Base-by-base conservation (phyloP, 2,888 invertebrate species). In the Agrochola macilenta region DNA sequence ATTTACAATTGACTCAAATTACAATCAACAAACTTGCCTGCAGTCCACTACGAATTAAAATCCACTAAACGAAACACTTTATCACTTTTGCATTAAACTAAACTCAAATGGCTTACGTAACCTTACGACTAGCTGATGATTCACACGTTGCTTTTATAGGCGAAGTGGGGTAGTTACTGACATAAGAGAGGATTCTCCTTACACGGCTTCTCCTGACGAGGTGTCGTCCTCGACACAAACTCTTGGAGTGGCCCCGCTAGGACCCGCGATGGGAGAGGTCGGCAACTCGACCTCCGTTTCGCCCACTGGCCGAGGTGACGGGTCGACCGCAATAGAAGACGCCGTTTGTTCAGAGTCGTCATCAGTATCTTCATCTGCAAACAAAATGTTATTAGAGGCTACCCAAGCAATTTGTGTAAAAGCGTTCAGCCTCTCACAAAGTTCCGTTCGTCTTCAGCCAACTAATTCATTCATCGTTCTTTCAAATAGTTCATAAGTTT, bases 321-420 rank as follows among this genome's bases (percentile, higher is more conserved):
- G 49, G 49, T 26, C 30, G 30, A 30, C 66, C 49, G 2, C 26
- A 66, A 26, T 20, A 66, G 49, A n/a, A 30, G 49, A 66, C 49
- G 0, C 66, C 49, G 49, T 66, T 66, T 26, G 66, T 66, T 49
- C 66, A 46, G 66, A 26, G 26, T 66, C 66, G 30, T n/a, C n/a
- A n/a, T n/a, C n/a, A n/a, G n/a, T n/a, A n/a, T n/a, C n/a, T n/a
- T 66, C 49, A 49, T 69, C 39, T 69, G 54, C 30, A 69, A 69
- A n/a, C 69, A n/a, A 69, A 52, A n/a, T 49, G 2, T 49, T 49
- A 49, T 46, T 49, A 66, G 49, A 20, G 20, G 49, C 49, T 23
- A 54, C 5, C 1, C 54, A 2, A 69, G 54, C 35, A n/a, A 52
- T 14, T 52, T 35, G 0, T 52, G 14, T 69, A 69, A 35, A 35